Percentiles rank a stretch among this genome's conserved stretches.
These are phyloP conservation scores for Clarias pachynema DNA, from an alignment of 2,797 vertebrate species.

Conservation along the genomic window DNA sequence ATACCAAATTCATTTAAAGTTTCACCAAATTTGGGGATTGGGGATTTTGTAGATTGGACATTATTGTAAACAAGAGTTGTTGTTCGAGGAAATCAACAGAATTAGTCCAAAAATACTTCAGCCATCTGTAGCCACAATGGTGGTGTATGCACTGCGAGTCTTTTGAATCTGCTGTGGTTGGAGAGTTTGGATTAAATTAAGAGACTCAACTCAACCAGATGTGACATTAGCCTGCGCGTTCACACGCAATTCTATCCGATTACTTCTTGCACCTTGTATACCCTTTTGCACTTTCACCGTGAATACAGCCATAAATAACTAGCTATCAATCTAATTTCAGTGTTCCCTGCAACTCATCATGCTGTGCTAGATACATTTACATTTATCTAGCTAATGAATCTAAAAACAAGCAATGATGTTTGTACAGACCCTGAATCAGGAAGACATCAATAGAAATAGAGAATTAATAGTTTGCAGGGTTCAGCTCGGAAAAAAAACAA, in stretches of 20 bases:
- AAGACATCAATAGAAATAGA: neutral
- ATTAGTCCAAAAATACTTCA: conserved; percentile 44
- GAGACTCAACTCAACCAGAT: conserved; percentile 47
- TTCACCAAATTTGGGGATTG: neutral
- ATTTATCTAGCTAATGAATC: conserved; percentile 6
- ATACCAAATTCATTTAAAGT: neutral
- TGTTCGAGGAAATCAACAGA: conserved; percentile 43
- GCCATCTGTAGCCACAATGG: conserved; percentile 26
- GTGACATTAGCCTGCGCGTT: conserved; percentile 41
- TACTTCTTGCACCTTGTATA: conserved; percentile 20
- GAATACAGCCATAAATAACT: conserved; percentile 3
- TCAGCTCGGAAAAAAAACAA: conserved; percentile 24
- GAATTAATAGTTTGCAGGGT: conserved; percentile 60
- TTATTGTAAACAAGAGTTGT: conserved; percentile 6
- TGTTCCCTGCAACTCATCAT: neutral
- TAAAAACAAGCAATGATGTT: neutral
- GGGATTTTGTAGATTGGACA: neutral
- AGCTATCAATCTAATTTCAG: neutral
- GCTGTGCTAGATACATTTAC: neutral
- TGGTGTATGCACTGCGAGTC: conserved; percentile 16
- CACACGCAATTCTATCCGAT: conserved; percentile 47
- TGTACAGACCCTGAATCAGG: neutral
- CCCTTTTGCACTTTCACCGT: conserved; percentile 3
- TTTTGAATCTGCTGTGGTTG: conserved; percentile 17
- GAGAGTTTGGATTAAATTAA: conserved; percentile 56